Percentiles rank a stretch among this genome's conserved stretches.
These are phyloP conservation scores for Latheticus oryzae DNA, from an alignment of 2,888 invertebrate genomes.

Conservation along the genomic window DNA sequence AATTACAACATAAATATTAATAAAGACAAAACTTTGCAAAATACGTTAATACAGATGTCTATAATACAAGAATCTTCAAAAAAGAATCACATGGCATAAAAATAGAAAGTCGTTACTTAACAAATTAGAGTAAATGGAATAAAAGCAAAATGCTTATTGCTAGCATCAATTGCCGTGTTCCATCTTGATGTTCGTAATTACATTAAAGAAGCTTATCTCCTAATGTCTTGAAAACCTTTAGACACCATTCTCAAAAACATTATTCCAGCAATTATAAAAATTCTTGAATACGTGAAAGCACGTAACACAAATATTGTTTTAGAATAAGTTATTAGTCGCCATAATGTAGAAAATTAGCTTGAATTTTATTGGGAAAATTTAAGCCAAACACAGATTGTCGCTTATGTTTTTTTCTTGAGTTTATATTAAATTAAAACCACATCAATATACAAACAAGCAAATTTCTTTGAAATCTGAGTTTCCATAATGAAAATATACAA, in stretches of 20 bases:
- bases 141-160: conserved; percentile 35
- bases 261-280: conserved; percentile 39
- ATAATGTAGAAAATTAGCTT: neutral
- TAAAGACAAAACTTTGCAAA: too few species aligned
- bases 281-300: conserved; percentile 23
- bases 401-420: too few species aligned
- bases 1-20: too few species aligned
- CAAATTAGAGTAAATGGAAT: conserved; percentile 13
- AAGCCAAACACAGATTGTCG: too few species aligned
- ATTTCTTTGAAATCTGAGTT: too few species aligned
- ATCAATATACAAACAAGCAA: too few species aligned
- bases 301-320: conserved; percentile 39
- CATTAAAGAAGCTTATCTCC: conserved; percentile 45
- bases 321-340: conserved; percentile 35
- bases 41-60: too few species aligned
- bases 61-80: too few species aligned
- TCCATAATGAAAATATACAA: too few species aligned
- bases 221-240: conserved; percentile 42
- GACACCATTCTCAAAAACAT: conserved; percentile 24
- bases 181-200: conserved; percentile 42
- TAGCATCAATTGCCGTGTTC: conserved; percentile 37
- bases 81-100: too few species aligned
- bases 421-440: too few species aligned
- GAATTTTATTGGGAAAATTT: too few species aligned
- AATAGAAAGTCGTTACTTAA: conserved; percentile 13